These are phyloP conservation scores for Drosophila persimilis DNA, from an alignment of 1,140 invertebrate species.

Conservation along the genomic window DNA sequence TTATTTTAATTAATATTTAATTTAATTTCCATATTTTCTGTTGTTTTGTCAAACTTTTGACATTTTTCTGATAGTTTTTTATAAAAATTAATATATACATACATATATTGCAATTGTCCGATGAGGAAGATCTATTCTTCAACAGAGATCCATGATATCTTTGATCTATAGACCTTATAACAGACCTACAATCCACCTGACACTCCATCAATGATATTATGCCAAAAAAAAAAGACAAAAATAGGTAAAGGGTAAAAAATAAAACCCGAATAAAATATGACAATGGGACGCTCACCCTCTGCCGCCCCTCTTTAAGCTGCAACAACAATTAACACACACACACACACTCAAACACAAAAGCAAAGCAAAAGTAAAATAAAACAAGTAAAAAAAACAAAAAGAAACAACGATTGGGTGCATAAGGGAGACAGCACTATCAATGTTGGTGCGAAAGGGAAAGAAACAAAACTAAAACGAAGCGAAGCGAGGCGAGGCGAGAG, in stretches of 20 bases:
- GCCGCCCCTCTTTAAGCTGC: not conserved
- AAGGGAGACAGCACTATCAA: conserved; percentile 55
- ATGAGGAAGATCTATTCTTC: too few relatives aligned
- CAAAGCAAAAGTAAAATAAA: conserved; percentile 12
- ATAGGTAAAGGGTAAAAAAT: not conserved
- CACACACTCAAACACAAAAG: conserved; percentile 8
- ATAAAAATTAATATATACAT: too few relatives aligned
- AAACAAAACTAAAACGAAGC: not conserved
- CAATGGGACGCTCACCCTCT: conserved; percentile 1
- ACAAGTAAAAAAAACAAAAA: conserved; percentile 24
- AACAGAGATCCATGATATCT: too few relatives aligned
- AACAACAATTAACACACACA: conserved; percentile 54
- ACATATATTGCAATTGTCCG: too few relatives aligned
- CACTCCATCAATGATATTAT: too few relatives aligned
- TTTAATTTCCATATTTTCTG: too few relatives aligned
- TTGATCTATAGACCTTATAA: too few relatives aligned
- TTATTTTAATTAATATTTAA: too few relatives aligned
- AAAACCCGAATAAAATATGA: conserved; percentile 18
- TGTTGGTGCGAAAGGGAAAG: conserved; percentile 31
- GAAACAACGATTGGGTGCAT: conserved; percentile 59
- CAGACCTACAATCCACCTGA: too few relatives aligned
- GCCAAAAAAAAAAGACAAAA: too few relatives aligned
- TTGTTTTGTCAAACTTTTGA: too few relatives aligned
- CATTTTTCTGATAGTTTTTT: too few relatives aligned
- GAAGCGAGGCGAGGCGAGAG: not conserved